These are phyloP conservation scores for Trichogramma dendrolimi DNA, from an alignment of 2,888 invertebrate species.

Conservation along the genomic window DNA sequence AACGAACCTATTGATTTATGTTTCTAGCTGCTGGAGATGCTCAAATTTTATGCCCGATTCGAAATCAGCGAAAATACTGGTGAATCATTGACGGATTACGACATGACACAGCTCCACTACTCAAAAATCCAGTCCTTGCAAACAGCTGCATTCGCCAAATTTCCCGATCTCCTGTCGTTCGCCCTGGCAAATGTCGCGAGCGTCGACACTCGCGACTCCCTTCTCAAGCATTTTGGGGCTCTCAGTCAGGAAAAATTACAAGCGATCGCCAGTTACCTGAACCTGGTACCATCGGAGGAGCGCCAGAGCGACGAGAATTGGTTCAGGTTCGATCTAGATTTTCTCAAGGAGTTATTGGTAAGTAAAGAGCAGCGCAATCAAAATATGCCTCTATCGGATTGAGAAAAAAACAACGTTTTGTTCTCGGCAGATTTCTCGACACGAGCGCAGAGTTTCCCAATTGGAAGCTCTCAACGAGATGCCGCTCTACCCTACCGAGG, in stretches of 20 bases:
- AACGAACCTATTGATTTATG: too few species aligned
- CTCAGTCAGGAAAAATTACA: slow-evolving; percentile 73
- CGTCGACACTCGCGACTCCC: slow-evolving; percentile 82
- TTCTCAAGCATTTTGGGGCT: slow-evolving; percentile 80
- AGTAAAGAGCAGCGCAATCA: slow-evolving; percentile 36
- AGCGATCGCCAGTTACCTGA: slow-evolving; percentile 80
- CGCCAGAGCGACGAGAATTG: slow-evolving; percentile 67
- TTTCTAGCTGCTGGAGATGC: slow-evolving; percentile 83
- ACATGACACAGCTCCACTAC: slow-evolving; percentile 92
- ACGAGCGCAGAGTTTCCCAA: slow-evolving; percentile 86
- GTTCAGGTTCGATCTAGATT: slow-evolving; percentile 75
- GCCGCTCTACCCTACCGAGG: slow-evolving; percentile 97
- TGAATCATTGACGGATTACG: slow-evolving; percentile 86
- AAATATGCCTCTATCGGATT: too few species aligned
- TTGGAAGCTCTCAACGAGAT: slow-evolving; percentile 92
- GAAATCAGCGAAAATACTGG: slow-evolving; percentile 97
- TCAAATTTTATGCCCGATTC: slow-evolving; percentile 94
- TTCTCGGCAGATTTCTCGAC: slow-evolving; percentile 67
- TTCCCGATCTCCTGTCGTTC: slow-evolving; percentile 80
- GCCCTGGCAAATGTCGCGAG: slow-evolving; percentile 90
- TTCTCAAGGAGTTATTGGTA: slow-evolving; percentile 83
- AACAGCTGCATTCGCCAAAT: slow-evolving; percentile 86
- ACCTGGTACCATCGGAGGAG: slow-evolving; percentile 75
- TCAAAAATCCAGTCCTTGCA: slow-evolving; percentile 86
- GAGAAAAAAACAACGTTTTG: neutral